Conservation (phyloP, 2,888 invertebrate species). For the Anoncus sp. region DNA sequence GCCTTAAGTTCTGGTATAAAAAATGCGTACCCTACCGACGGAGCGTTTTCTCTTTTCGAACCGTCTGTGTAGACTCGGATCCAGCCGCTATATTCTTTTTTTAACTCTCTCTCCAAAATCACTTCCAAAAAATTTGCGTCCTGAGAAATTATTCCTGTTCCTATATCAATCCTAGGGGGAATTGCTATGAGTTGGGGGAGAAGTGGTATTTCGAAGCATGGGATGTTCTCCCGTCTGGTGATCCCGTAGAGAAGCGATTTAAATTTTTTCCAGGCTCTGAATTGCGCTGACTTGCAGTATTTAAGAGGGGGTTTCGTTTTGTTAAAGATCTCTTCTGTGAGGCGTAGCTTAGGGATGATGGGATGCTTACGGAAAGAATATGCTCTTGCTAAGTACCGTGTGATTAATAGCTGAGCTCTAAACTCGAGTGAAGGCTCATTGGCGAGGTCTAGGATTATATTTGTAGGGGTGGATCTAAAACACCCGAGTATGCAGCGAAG, state of each 20-base stretch:
- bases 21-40: not conserved
- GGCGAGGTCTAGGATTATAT: slow-evolving; percentile 12
- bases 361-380: not conserved
- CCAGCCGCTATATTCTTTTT: not conserved
- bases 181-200: not conserved
- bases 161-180: not conserved
- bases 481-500: slow-evolving; percentile 9
- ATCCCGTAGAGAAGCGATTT: too few relatives aligned
- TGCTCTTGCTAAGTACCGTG: not conserved
- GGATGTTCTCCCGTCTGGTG: too few relatives aligned
- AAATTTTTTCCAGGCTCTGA: too few relatives aligned
- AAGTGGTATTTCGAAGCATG: too few relatives aligned
- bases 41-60: not conserved
- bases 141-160: not conserved
- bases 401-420: slow-evolving; percentile 1
- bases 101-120: not conserved
- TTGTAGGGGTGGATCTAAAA: slow-evolving; percentile 17
- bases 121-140: too few relatives aligned
- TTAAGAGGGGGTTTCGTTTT: not conserved
- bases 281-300: not conserved
- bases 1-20: not conserved
- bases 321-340: not conserved
- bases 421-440: not conserved
- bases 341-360: not conserved
- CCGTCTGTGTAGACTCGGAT: not conserved